Evolutionary conservation across 2,888 invertebrate species (phyloP).

Genomic region (Xestia sexstrigata): DNA sequence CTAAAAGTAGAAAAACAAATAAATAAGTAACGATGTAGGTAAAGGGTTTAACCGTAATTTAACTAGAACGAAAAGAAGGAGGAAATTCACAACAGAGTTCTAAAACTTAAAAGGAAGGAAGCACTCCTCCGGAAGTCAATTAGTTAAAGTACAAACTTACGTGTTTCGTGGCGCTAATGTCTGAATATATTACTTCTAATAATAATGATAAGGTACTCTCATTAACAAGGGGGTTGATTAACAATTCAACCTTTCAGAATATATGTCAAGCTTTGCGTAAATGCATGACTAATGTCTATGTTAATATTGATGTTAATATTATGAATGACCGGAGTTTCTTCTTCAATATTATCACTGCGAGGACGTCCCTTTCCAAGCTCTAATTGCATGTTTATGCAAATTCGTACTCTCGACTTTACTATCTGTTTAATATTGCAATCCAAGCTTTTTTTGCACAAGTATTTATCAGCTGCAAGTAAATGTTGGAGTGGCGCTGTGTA

Average conservation of each 20-base stretch:
- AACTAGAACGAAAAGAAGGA: slow-evolving; percentile 38
- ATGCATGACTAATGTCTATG: slow-evolving; percentile 64
- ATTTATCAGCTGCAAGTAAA: slow-evolving; percentile 32
- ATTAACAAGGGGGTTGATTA: slow-evolving; percentile 50
- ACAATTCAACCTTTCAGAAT: slow-evolving; percentile 52
- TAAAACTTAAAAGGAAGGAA: slow-evolving; percentile 54
- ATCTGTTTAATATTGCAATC: slow-evolving; percentile 74
- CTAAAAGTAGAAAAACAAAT: slow-evolving; percentile 11
- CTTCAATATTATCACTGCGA: slow-evolving; percentile 75
- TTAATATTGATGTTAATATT: slow-evolving; percentile 63
- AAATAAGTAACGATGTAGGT: slow-evolving; percentile 2
- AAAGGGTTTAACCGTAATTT: slow-evolving; percentile 37
- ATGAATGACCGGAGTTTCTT: slow-evolving; percentile 69
- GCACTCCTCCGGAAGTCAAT: slow-evolving; percentile 58
- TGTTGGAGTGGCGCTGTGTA: slow-evolving; percentile 4
- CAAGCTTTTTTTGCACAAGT: slow-evolving; percentile 61
- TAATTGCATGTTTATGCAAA: slow-evolving; percentile 84
- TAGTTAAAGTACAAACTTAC: slow-evolving; percentile 55
- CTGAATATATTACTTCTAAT: slow-evolving; percentile 42
- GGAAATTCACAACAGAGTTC: slow-evolving; percentile 51
- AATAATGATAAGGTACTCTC: slow-evolving; percentile 31
- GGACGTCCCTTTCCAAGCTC: slow-evolving; percentile 74
- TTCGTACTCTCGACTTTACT: slow-evolving; percentile 69
- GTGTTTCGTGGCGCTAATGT: slow-evolving; percentile 41
- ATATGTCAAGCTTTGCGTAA: slow-evolving; percentile 47